These are phyloP conservation scores for Lamellibrachia luymesi DNA, from an alignment of 1,140 invertebrate species.

Conservation along the genomic window DNA sequence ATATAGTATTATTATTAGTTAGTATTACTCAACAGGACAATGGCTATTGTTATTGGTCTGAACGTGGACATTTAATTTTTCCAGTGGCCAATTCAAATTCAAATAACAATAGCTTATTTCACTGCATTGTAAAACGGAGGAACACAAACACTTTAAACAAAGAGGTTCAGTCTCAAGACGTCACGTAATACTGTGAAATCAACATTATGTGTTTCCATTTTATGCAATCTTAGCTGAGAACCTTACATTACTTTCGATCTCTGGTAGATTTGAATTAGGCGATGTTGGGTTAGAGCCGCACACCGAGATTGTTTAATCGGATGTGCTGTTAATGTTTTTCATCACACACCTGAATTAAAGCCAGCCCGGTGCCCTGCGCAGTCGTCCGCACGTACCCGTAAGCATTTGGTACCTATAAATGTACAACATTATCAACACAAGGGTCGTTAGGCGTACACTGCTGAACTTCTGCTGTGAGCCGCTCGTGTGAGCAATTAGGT, in stretches of 20 bases:
- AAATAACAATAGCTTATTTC: neutral
- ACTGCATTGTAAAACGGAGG: no score
- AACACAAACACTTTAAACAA: no score
- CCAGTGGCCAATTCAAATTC: neutral
- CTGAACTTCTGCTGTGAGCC: no score
- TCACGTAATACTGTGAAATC: neutral
- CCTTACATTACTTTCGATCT: no score
- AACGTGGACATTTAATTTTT: neutral
- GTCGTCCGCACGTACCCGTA: neutral
- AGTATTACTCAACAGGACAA: neutral
- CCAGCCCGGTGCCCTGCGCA: neutral
- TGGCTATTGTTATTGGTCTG: neutral
- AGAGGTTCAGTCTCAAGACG: no score
- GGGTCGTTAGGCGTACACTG: no score
- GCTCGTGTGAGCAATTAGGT: no score
- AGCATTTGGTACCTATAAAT: neutral
- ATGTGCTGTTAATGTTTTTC: neutral
- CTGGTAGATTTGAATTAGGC: no score
- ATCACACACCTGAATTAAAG: neutral
- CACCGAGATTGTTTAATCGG: no score
- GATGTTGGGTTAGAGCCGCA: no score
- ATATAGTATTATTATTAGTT: neutral
- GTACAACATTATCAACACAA: neutral
- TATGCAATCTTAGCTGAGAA: no score
- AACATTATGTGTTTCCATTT: neutral